Evolutionary conservation across 2,888 invertebrate species (phyloP).

Genomic region (Troides aeacus): DNA sequence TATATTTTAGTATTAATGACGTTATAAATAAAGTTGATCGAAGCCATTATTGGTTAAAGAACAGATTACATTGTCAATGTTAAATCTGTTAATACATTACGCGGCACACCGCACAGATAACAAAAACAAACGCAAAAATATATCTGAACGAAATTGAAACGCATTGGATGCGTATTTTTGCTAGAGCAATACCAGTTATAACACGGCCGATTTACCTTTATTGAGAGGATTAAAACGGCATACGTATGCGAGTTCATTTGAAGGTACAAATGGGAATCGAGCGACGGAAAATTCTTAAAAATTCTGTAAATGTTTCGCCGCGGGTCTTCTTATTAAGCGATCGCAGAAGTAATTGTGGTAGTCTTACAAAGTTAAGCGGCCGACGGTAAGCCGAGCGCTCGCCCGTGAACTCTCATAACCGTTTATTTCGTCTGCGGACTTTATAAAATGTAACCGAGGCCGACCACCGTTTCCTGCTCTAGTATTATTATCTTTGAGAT

Average conservation of each 20-base stretch:
- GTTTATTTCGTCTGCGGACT: slow-evolving; percentile 78
- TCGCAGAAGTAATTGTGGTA: slow-evolving; percentile 70
- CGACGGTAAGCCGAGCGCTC: slow-evolving; percentile 61
- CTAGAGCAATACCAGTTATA: slow-evolving; percentile 64
- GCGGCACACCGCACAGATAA: slow-evolving; percentile 2
- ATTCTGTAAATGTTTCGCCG: slow-evolving; percentile 56
- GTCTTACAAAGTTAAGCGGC: slow-evolving; percentile 76
- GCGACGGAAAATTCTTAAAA: slow-evolving; percentile 60
- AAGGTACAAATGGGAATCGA: slow-evolving; percentile 40
- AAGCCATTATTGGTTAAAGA: too few species aligned
- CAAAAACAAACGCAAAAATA: neutral
- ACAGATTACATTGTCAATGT: neutral
- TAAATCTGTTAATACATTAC: slow-evolving; percentile 7
- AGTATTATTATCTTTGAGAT: slow-evolving; percentile 38
- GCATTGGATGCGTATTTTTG: slow-evolving; percentile 57
- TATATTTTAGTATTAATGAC: too few species aligned
- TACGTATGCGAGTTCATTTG: slow-evolving; percentile 57
- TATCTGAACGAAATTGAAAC: slow-evolving; percentile 43
- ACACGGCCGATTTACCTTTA: slow-evolving; percentile 68
- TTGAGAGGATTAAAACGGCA: slow-evolving; percentile 65
- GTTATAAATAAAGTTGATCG: too few species aligned
- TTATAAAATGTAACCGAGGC: slow-evolving; percentile 66
- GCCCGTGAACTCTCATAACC: slow-evolving; percentile 65
- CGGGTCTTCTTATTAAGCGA: slow-evolving; percentile 67
- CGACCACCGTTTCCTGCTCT: slow-evolving; percentile 44